These are phyloP conservation scores for Ploceus nigricollis DNA, from an alignment of 2,113 vertebrate genomes.

Conservation along the genomic window DNA sequence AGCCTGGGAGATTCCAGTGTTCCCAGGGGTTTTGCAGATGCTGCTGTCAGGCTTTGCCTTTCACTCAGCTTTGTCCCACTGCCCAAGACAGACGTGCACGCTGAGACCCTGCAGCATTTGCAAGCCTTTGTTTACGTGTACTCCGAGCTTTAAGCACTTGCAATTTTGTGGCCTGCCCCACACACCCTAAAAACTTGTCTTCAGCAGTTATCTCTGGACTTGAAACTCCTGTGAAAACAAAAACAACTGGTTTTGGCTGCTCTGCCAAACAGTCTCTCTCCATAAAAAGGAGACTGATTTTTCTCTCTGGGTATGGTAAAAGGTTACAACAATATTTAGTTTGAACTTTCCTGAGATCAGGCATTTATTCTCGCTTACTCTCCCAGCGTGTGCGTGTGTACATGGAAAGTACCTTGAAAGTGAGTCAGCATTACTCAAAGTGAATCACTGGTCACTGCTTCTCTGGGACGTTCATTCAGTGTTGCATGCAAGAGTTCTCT, in stretches of 20 bases:
- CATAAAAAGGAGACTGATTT: slow-evolving; percentile 71
- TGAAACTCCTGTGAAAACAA: slow-evolving; percentile 71
- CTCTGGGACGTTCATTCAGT: slow-evolving; percentile 57
- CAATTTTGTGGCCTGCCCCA: slow-evolving; percentile 51
- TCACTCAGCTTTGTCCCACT: not conserved
- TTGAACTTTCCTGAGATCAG: slow-evolving; percentile 66
- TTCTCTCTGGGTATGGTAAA: slow-evolving; percentile 62
- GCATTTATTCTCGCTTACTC: slow-evolving; percentile 67
- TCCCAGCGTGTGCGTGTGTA: slow-evolving; percentile 54
- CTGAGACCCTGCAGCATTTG: not conserved
- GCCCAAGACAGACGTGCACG: not conserved
- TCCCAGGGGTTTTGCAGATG: not conserved
- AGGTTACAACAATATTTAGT: slow-evolving; percentile 80
- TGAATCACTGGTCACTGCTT: slow-evolving; percentile 70
- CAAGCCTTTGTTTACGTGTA: slow-evolving; percentile 47
- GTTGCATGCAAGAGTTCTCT: not conserved
- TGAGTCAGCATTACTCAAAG: slow-evolving; percentile 72
- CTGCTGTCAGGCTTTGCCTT: not conserved
- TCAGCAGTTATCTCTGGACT: slow-evolving; percentile 69
- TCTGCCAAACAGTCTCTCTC: slow-evolving; percentile 56
- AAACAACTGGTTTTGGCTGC: slow-evolving; percentile 63
- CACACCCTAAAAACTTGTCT: slow-evolving; percentile 57
- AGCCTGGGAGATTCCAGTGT: not conserved
- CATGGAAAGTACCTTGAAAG: slow-evolving; percentile 73
- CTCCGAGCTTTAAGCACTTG: slow-evolving; percentile 51